Conservation (phyloP, 1,140 invertebrate genomes). For the Stenopsyche tienmushanensis region DNA sequence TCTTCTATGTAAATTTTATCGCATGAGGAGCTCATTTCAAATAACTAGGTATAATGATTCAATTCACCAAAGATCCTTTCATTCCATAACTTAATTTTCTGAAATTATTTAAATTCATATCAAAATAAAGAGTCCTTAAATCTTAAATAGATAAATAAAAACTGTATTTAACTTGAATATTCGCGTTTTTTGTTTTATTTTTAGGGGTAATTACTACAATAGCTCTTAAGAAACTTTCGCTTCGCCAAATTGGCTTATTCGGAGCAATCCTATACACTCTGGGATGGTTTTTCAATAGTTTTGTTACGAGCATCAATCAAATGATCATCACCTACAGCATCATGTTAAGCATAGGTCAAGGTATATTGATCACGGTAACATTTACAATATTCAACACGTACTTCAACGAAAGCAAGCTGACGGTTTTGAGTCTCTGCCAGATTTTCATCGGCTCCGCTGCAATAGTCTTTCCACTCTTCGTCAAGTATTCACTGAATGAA, state of each 20-base stretch:
- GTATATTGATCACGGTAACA: constrained; percentile 57
- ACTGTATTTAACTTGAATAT: too few species aligned
- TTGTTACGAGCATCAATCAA: constrained; percentile 55
- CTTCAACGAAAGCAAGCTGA: constrained; percentile 58
- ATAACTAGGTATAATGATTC: too few species aligned
- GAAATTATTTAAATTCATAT: too few species aligned
- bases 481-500: constrained; percentile 53
- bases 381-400: constrained; percentile 62
- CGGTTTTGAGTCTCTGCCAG: constrained; percentile 62
- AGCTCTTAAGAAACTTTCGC: constrained; percentile 53
- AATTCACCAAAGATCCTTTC: too few species aligned
- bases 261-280: constrained; percentile 55
- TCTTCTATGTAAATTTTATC: too few species aligned
- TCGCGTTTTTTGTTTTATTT: constrained; percentile 36
- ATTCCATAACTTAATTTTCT: too few species aligned
- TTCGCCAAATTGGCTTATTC: constrained; percentile 55
- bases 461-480: constrained; percentile 59
- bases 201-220: constrained; percentile 58
- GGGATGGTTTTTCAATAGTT: constrained; percentile 55
- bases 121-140: too few species aligned
- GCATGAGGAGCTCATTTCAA: too few species aligned
- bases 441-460: constrained; percentile 58
- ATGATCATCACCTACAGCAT: constrained; percentile 55
- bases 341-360: constrained; percentile 51
- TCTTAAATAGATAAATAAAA: too few species aligned